These are phyloP conservation scores for Peromyscus attwateri DNA, from an alignment of 2,797 vertebrate species.

Conservation along the genomic window DNA sequence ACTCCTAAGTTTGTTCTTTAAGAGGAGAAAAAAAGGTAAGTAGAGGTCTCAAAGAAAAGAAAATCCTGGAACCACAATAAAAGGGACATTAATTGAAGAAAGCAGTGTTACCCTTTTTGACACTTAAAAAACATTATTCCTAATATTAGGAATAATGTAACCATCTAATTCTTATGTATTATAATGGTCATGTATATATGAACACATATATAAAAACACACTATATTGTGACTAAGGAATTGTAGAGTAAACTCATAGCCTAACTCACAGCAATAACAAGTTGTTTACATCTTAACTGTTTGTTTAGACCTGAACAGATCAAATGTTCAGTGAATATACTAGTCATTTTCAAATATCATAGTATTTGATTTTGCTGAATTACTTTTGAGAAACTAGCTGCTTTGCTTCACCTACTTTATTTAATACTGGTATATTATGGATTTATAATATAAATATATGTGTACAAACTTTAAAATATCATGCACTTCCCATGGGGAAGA, in stretches of 20 bases:
- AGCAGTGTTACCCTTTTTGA: slow-evolving; percentile 69
- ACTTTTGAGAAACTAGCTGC: slow-evolving; percentile 76
- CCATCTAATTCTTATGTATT: slow-evolving; percentile 44
- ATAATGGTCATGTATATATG: slow-evolving; percentile 55
- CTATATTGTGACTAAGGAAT: slow-evolving; percentile 64
- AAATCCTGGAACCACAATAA: slow-evolving; percentile 62
- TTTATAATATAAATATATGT: slow-evolving; percentile 67
- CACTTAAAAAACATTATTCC: slow-evolving; percentile 77
- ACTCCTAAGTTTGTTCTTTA: not conserved
- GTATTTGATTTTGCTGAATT: slow-evolving; percentile 73
- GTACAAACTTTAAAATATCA: slow-evolving; percentile 79
- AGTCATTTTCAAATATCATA: slow-evolving; percentile 78
- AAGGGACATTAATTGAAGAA: slow-evolving; percentile 69
- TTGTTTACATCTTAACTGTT: slow-evolving; percentile 69
- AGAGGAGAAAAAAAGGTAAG: slow-evolving; percentile 54
- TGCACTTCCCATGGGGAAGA: slow-evolving; percentile 63
- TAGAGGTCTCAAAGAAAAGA: slow-evolving; percentile 46
- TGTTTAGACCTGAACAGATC: slow-evolving; percentile 55
- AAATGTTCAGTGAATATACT: slow-evolving; percentile 77
- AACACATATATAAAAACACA: slow-evolving; percentile 76
- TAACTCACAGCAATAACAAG: slow-evolving; percentile 67
- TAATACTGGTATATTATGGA: slow-evolving; percentile 65
- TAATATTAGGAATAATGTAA: slow-evolving; percentile 57
- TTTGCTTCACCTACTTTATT: slow-evolving; percentile 68
- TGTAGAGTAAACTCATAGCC: slow-evolving; percentile 71